Evolutionary conservation across 2,888 invertebrate genomes (phyloP).

Genomic region (Drosophila putrida): DNA sequence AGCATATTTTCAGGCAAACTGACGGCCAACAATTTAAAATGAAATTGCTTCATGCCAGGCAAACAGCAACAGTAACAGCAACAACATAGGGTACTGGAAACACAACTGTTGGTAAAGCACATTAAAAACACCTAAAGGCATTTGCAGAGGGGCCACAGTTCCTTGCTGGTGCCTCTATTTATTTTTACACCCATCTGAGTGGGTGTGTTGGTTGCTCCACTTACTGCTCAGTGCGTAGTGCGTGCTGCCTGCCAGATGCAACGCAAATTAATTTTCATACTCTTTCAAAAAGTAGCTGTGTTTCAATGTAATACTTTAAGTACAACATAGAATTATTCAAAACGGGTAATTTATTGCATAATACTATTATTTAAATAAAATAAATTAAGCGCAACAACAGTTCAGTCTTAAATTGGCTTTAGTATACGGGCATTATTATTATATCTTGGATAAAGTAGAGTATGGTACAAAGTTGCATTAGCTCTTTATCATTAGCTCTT

Average conservation of each 20-base stretch:
- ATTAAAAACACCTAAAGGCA: conserved; percentile 31
- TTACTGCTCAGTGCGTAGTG: conserved; percentile 13
- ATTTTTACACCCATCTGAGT: conserved; percentile 23
- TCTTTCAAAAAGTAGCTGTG: not conserved
- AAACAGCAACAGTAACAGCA: conserved; percentile 1
- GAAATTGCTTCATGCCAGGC: conserved; percentile 12
- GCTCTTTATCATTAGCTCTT: too few relatives aligned
- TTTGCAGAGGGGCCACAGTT: conserved; percentile 6
- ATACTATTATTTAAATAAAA: too few relatives aligned
- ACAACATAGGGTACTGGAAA: not conserved
- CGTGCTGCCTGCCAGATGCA: conserved; percentile 30
- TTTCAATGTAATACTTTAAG: too few relatives aligned
- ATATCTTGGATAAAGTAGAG: too few relatives aligned
- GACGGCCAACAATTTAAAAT: conserved; percentile 24
- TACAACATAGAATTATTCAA: not conserved
- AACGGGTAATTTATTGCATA: too few relatives aligned
- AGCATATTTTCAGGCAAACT: conserved; percentile 1
- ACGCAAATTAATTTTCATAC: conserved; percentile 58
- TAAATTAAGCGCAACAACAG: too few relatives aligned
- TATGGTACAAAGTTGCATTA: too few relatives aligned
- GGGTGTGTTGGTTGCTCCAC: conserved; percentile 22
- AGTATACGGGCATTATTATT: too few relatives aligned
- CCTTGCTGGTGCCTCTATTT: conserved; percentile 33
- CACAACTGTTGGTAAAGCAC: conserved; percentile 16
- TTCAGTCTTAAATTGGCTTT: too few relatives aligned